phyloP scores from a whole-genome alignment of 2,113 vertebrate genomes.

The Lamprotornis superbus region DNA sequence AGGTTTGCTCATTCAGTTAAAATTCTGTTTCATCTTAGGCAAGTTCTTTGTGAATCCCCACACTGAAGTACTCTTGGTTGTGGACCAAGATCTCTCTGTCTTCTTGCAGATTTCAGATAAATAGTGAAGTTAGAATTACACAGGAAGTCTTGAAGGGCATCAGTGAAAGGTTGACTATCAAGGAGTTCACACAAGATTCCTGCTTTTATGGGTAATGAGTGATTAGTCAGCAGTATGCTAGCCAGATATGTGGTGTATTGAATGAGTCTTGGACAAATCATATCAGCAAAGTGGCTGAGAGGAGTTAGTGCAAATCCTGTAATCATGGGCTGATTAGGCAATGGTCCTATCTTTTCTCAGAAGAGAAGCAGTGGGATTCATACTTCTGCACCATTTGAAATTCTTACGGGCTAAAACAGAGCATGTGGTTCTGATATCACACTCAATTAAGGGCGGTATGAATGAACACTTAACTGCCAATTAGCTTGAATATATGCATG shows the following conservation, averaged over 20 bases:
- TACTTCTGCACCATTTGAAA: not conserved
- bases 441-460: not conserved
- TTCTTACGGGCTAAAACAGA: not conserved
- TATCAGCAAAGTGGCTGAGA: not conserved
- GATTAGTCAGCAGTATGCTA: not conserved
- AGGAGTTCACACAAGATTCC: not conserved
- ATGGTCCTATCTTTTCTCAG: not conserved
- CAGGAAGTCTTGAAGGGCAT: not conserved
- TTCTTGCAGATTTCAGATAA: not conserved
- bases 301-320: not conserved
- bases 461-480: slow-evolving; percentile 1
- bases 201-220: not conserved
- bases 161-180: not conserved
- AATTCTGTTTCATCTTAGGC: not conserved
- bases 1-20: not conserved
- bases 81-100: not conserved
- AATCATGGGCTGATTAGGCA: not conserved
- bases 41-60: not conserved
- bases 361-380: not conserved
- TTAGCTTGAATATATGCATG: not conserved
- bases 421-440: not conserved
- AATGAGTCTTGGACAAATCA: not conserved
- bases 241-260: not conserved
- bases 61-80: not conserved
- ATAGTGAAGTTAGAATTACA: not conserved